Base-by-base conservation (phyloP, 2,888 invertebrate genomes). In the Acrobeloides nanus region DNA sequence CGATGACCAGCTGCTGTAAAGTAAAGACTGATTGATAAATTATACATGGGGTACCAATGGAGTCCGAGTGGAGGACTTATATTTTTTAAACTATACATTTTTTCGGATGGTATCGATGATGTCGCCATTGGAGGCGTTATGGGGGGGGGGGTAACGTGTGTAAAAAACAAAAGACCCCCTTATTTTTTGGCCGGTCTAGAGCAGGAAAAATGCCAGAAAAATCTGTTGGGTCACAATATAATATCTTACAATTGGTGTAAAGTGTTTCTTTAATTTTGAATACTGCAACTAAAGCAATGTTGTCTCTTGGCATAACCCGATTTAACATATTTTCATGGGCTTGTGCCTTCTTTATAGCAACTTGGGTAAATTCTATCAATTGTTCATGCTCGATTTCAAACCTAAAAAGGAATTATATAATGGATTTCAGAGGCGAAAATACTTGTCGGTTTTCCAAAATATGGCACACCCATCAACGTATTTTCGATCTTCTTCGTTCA, bases 381-480 rank as follows among this genome's bases (percentile, higher is more conserved):
- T 92, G 88, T 76, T 95, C 89, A 76, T 89, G 89, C 59, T 93
- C 84, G 76, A 95, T 80, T 35, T 85, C 82, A 78, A 95, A 97
- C 79, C 92, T 93, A 77, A 29, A 68, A 40, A n/a, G n/a, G n/a
- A n/a, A n/a, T n/a, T n/a, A n/a, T n/a, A n/a, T n/a, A n/a, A n/a
- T n/a, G n/a, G n/a, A n/a, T n/a, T n/a, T n/a, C n/a, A n/a, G n/a
- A n/a, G n/a, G n/a, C n/a, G 20, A 37, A 53, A 74, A 51, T 61
- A 78, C 77, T 78, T 78, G 46, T 75, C 68, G 27, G 66, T 71
- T 57, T 75, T 84, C 79, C 84, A 97, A 80, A 97, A 95, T 74
- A 97, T 95, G 62, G 95, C 95, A 81, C 95, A 97, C 58, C 97
- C 97, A 75, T 97, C 97, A 45, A 97, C 97, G 78, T 87, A 89